Conservation (phyloP, 2,113 vertebrate species). For the Sardina pilchardus region DNA sequence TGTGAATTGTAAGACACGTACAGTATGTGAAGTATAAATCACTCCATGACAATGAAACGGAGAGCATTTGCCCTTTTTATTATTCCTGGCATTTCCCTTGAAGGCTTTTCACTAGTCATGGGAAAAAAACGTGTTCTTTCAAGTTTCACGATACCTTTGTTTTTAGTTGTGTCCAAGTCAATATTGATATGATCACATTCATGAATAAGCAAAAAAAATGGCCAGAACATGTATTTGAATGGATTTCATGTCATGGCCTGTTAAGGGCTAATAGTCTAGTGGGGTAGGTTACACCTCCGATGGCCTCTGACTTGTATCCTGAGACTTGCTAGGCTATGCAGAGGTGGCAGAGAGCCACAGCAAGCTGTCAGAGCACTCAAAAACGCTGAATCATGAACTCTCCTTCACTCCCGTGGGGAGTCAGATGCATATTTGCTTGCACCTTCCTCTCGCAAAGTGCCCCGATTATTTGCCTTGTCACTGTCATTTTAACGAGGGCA, state of each 20-base stretch:
- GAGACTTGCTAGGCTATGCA: not conserved
- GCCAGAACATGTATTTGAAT: not conserved
- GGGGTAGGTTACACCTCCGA: not conserved
- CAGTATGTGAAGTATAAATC: not conserved
- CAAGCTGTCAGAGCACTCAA: conserved; percentile 29
- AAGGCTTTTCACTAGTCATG: not conserved
- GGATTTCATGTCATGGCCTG: not conserved
- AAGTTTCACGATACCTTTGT: not conserved
- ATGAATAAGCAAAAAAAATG: not conserved
- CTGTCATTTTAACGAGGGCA: conserved; percentile 68
- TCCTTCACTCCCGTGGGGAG: conserved; percentile 52
- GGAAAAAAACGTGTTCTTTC: not conserved
- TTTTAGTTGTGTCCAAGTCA: not conserved
- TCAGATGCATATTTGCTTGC: conserved; percentile 64
- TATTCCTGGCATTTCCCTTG: not conserved
- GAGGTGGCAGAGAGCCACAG: not conserved
- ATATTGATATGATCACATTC: not conserved
- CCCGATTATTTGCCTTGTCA: conserved; percentile 70
- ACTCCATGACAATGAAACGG: not conserved
- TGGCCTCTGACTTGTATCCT: not conserved
- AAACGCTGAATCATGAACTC: conserved; percentile 58
- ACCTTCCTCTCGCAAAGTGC: conserved; percentile 62
- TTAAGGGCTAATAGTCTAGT: not conserved
- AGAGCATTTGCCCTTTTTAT: not conserved
- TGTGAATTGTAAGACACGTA: not conserved